These are phyloP conservation scores for Ctenoplectra terminalis DNA, from an alignment of 1,140 invertebrate species.

Conservation along the genomic window DNA sequence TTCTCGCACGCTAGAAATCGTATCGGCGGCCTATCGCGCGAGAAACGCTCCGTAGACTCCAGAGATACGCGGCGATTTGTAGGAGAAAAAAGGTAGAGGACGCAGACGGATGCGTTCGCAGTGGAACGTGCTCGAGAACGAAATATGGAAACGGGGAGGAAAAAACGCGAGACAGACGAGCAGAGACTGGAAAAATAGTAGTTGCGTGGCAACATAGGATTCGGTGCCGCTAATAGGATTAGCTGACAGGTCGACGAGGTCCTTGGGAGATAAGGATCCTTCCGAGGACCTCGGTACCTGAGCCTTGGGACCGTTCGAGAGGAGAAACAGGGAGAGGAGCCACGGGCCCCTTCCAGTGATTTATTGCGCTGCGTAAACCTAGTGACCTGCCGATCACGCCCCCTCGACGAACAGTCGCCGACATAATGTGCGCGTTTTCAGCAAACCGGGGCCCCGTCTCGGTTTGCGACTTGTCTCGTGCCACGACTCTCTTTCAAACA, in stretches of 20 bases:
- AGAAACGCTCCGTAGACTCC: constrained; percentile 28
- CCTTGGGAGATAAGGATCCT: constrained; percentile 69
- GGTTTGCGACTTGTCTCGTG: neutral
- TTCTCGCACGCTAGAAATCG: neutral
- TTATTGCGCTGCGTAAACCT: constrained; percentile 71
- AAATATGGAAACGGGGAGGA: constrained; percentile 1
- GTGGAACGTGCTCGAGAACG: neutral
- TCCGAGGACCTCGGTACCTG: constrained; percentile 52
- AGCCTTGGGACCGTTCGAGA: neutral
- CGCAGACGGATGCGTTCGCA: neutral
- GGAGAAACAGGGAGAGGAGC: neutral
- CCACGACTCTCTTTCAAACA: constrained; percentile 11
- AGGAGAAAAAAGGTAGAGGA: no score
- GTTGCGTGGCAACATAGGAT: constrained; percentile 54
- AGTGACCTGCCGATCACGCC: constrained; percentile 70
- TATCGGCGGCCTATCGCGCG: constrained; percentile 24
- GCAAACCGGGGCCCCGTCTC: constrained; percentile 29
- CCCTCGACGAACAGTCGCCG: constrained; percentile 50
- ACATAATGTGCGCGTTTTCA: constrained; percentile 53
- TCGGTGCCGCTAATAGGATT: constrained; percentile 71
- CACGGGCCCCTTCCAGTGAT: constrained; percentile 55
- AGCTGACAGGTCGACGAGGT: constrained; percentile 68
- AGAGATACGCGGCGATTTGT: neutral
- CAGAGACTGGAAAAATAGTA: constrained; percentile 49
- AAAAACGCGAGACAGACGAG: neutral